phyloP scores from a whole-genome alignment of 2,888 invertebrate genomes.

The Hydriomena furcata region DNA sequence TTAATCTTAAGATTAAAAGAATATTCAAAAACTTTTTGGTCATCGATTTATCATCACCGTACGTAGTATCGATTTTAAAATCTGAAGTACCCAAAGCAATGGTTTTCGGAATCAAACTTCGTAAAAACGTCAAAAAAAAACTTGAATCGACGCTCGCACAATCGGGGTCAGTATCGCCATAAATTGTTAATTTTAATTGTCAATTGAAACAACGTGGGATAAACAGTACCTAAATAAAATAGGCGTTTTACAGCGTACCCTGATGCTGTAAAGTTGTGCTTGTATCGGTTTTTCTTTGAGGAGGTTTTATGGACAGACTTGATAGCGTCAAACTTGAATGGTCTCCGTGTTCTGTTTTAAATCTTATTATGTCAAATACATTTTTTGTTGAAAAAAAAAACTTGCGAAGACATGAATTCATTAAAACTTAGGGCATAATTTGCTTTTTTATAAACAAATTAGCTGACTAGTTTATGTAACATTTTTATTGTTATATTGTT shows the following conservation, averaged over 20 bases:
- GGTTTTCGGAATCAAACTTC: neutral
- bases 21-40: no score
- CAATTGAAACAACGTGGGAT: constrained; percentile 74
- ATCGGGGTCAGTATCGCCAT: constrained; percentile 57
- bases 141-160: constrained; percentile 55
- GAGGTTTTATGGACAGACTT: constrained; percentile 9
- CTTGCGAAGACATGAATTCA: no score
- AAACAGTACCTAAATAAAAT: constrained; percentile 67
- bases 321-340: constrained; percentile 8
- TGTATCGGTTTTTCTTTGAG: constrained; percentile 59
- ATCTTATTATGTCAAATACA: no score
- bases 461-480: no score
- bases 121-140: neutral
- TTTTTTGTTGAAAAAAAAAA: no score
- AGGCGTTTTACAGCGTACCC: constrained; percentile 66
- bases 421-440: no score
- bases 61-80: no score
- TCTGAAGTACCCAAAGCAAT: neutral
- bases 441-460: no score
- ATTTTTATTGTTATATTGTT: no score
- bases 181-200: constrained; percentile 78
- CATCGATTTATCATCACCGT: no score
- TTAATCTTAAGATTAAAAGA: no score
- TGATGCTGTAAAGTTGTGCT: constrained; percentile 67
- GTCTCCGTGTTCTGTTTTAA: no score